A percentile compares a stretch with the other conserved stretches of the same genome.
phyloP scores from a whole-genome alignment of 2,113 vertebrate genomes.

The Colinus virginianus region DNA sequence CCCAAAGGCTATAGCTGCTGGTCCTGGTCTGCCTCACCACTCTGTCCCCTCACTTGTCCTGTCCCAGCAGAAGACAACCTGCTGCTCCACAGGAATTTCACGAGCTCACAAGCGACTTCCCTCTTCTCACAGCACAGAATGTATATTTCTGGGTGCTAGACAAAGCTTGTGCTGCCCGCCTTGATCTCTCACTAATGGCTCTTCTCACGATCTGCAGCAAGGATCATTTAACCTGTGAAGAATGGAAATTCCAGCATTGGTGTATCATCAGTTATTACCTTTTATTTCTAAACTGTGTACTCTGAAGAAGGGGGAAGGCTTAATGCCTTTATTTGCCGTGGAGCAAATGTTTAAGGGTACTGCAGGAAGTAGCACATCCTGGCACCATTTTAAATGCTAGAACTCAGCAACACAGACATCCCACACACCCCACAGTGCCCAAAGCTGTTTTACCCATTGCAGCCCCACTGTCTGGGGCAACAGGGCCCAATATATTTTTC shows the following conservation, averaged over 20 bases:
- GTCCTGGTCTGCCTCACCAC: constrained; percentile 73
- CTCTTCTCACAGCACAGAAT: constrained; percentile 62
- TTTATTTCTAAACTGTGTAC: constrained; percentile 71
- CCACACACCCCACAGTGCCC: fast-evolving
- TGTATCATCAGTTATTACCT: constrained; percentile 48
- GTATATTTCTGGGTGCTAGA: constrained; percentile 45
- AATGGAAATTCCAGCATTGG: constrained; percentile 65
- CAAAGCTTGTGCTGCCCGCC: neutral
- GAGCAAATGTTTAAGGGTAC: constrained; percentile 15
- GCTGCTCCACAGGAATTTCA: neutral
- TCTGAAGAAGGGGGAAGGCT: constrained; percentile 65
- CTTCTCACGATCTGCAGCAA: constrained; percentile 74
- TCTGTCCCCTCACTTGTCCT: neutral
- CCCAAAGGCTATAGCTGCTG: constrained; percentile 68
- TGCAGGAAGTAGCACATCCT: constrained; percentile 18
- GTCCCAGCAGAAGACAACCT: neutral
- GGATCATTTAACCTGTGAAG: constrained; percentile 74
- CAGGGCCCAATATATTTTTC: neutral
- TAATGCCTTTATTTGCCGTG: constrained; percentile 46
- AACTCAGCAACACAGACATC: neutral
- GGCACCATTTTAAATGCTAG: neutral
- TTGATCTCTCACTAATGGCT: constrained; percentile 55
- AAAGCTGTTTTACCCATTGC: fast-evolving
- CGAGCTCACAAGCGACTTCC: constrained; percentile 44
- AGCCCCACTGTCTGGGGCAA: neutral